phyloP scores from a whole-genome alignment of 2,888 invertebrate species.

The Megamerina dolium region DNA sequence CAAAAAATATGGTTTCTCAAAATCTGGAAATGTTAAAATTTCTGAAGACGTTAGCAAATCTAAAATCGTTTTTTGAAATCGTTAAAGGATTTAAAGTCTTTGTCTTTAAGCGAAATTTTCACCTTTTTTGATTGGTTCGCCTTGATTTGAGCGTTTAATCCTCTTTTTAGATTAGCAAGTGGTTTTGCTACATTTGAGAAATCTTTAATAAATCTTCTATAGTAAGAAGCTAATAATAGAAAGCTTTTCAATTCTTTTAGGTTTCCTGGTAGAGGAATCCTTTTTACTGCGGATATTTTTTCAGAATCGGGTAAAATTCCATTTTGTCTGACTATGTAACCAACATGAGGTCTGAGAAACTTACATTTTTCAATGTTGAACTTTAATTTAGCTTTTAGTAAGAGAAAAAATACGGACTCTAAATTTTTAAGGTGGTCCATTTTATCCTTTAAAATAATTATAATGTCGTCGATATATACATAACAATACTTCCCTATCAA shows the following conservation, averaged over 20 bases:
- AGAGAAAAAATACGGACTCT: slow-evolving; percentile 2
- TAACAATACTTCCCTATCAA: slow-evolving; percentile 5
- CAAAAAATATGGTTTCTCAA: slow-evolving; percentile 16
- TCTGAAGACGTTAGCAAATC: slow-evolving; percentile 14
- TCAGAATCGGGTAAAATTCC: slow-evolving; percentile 3
- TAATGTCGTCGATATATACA: slow-evolving; percentile 8
- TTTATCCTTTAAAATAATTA: slow-evolving; percentile 4
- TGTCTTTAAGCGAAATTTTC: slow-evolving; percentile 3
- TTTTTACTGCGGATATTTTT: slow-evolving; percentile 4
- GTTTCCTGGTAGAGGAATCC: slow-evolving; percentile 10
- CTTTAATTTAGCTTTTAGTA: slow-evolving; percentile 8
- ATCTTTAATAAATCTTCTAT: slow-evolving; percentile 17
- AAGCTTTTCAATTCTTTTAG: slow-evolving; percentile 17
- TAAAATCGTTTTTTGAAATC: slow-evolving; percentile 10
- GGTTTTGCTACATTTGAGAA: slow-evolving; percentile 18
- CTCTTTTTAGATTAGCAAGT: slow-evolving; percentile 18
- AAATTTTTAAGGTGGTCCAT: slow-evolving; percentile 8
- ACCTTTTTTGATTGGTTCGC: slow-evolving; percentile 13
- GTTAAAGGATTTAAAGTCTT: slow-evolving; percentile 10
- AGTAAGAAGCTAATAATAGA: slow-evolving; percentile 12
- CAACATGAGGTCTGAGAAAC: slow-evolving; percentile 7
- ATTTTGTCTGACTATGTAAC: slow-evolving; percentile 10
- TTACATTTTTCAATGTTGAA: slow-evolving; percentile 11
- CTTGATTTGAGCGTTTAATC: slow-evolving; percentile 11
- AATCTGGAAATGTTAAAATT: slow-evolving; percentile 18